Evolutionary conservation across 2,888 invertebrate species (phyloP).

Genomic region (Sphaerophoria taeniata): DNA sequence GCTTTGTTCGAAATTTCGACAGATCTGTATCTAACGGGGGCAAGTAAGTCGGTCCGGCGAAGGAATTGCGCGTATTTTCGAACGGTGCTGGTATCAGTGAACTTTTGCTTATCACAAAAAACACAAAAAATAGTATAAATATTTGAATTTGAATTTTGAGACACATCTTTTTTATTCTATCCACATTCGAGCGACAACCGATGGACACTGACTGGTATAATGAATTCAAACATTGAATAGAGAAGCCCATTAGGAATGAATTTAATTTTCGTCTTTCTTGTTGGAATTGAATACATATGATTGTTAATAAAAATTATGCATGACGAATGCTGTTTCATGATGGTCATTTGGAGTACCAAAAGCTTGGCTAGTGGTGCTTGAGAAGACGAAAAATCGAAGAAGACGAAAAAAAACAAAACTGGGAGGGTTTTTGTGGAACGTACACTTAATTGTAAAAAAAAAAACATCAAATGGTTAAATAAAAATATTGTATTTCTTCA

Average conservation of each 20-base stretch:
- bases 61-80: background rate
- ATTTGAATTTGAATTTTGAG: background rate
- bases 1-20: too few relatives aligned
- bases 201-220: conserved; percentile 6
- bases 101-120: background rate
- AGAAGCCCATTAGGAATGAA: background rate
- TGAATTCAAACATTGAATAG: background rate
- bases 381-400: too few relatives aligned
- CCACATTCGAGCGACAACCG: conserved; percentile 12
- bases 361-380: too few relatives aligned
- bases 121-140: background rate
- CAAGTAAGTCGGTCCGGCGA: background rate
- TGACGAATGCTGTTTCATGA: too few relatives aligned
- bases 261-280: background rate
- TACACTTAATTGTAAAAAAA: background rate
- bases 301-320: too few relatives aligned
- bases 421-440: too few relatives aligned
- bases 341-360: too few relatives aligned
- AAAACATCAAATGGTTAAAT: background rate
- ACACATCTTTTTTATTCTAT: background rate
- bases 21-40: background rate
- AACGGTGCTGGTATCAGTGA: background rate
- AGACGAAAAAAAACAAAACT: too few relatives aligned
- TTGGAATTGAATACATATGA: too few relatives aligned
- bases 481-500: background rate